These are phyloP conservation scores for Lysiphlebus fabarum DNA, from an alignment of 1,140 invertebrate species.

Conservation along the genomic window DNA sequence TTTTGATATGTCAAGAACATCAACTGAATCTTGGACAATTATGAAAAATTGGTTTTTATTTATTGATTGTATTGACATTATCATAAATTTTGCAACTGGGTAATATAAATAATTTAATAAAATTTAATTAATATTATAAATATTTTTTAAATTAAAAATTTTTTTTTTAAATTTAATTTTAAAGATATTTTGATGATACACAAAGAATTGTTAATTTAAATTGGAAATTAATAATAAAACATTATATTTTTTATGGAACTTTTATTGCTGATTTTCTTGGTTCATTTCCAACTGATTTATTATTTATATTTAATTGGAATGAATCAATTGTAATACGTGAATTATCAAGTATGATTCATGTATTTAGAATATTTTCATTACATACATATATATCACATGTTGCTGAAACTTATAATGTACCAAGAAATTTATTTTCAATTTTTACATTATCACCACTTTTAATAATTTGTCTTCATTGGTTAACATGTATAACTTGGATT, in stretches of 20 bases:
- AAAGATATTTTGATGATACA: conserved; percentile 39
- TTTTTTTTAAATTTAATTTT: not conserved
- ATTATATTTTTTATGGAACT: conserved; percentile 34
- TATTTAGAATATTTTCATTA: conserved; percentile 41
- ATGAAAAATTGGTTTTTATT: conserved; percentile 37
- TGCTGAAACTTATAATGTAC: conserved; percentile 26
- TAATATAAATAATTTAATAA: conserved; percentile 24
- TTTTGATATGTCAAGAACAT: conserved; percentile 32
- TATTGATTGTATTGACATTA: conserved; percentile 37
- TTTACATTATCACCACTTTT: conserved; percentile 36
- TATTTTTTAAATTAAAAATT: not conserved
- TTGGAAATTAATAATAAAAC: conserved; percentile 29
- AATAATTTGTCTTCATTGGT: conserved; percentile 43
- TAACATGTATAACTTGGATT: conserved; percentile 44
- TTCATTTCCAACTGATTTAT: conserved; percentile 43
- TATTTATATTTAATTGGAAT: conserved; percentile 31
- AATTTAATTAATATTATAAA: not conserved
- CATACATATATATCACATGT: conserved; percentile 33
- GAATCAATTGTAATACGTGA: conserved; percentile 32
- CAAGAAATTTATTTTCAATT: conserved; percentile 30
- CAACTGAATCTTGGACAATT: conserved; percentile 27
- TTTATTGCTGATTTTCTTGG: conserved; percentile 41
- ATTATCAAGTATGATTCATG: conserved; percentile 32
- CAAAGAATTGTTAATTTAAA: conserved; percentile 36
- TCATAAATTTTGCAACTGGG: conserved; percentile 47